A percentile compares a stretch with the other conserved stretches of the same genome.
Conservation (phyloP, 2,888 invertebrate genomes). For the Monochamus alternatus region DNA sequence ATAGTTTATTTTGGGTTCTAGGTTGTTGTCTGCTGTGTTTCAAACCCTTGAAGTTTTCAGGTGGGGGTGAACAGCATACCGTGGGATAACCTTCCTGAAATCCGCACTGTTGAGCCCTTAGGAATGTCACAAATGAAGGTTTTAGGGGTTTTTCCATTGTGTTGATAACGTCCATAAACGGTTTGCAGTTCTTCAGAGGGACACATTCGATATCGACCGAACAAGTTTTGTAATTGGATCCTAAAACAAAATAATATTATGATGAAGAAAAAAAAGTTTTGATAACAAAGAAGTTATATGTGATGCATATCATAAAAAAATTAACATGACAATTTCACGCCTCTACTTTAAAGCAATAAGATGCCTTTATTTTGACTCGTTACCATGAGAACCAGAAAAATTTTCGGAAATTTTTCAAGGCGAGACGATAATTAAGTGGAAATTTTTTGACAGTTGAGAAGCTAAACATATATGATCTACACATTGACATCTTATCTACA, state of each 20-base stretch:
- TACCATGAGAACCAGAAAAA: too few relatives aligned
- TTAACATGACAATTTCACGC: too few relatives aligned
- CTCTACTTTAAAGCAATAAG: too few relatives aligned
- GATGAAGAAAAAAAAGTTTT: too few relatives aligned
- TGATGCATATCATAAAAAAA: too few relatives aligned
- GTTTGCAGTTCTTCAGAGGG: slow-evolving; percentile 46
- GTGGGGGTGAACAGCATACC: slow-evolving; percentile 58
- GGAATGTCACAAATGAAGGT: slow-evolving; percentile 47
- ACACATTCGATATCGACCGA: slow-evolving; percentile 38
- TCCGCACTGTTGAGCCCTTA: slow-evolving; percentile 55
- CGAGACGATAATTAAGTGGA: too few relatives aligned
- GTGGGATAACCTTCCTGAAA: slow-evolving; percentile 51
- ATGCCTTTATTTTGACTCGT: too few relatives aligned
- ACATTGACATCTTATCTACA: too few relatives aligned
- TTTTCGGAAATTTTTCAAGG: too few relatives aligned
- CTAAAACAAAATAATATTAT: background rate
- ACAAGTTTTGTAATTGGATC: background rate
- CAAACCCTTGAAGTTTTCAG: slow-evolving; percentile 34
- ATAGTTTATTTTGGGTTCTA: slow-evolving; percentile 1
- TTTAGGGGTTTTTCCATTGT: slow-evolving; percentile 47
- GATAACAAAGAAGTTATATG: too few relatives aligned
- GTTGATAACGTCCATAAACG: slow-evolving; percentile 48
- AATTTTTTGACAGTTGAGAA: too few relatives aligned
- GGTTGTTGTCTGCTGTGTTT: slow-evolving; percentile 29
- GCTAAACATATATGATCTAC: too few relatives aligned